A percentile compares a stretch with the other conserved stretches of the same genome.
phyloP scores from a whole-genome alignment of 2,113 vertebrate species.

The Ailurus styani region DNA sequence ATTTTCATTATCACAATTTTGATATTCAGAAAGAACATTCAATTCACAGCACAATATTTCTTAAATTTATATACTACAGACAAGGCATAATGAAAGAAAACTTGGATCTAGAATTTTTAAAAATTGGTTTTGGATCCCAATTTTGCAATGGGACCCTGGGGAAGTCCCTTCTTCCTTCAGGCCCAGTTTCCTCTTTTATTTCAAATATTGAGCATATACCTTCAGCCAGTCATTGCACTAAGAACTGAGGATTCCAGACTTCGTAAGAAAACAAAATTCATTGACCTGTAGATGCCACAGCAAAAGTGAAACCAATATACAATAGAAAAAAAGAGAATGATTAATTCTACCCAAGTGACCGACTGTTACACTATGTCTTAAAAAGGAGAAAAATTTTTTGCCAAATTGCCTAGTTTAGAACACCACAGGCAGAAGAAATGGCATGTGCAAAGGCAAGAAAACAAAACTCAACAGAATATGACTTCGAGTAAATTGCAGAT shows the following conservation, averaged over 20 bases:
- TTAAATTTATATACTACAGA: neutral
- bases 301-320: neutral
- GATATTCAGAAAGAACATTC: neutral
- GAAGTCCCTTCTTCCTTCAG: neutral
- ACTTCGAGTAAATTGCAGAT: neutral
- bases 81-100: neutral
- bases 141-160: neutral
- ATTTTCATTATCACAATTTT: neutral
- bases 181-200: conserved; percentile 25
- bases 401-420: neutral
- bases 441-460: neutral
- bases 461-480: neutral
- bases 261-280: neutral
- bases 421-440: neutral
- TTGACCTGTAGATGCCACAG: neutral
- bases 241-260: neutral
- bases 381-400: neutral
- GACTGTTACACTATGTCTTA: neutral
- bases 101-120: neutral
- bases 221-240: neutral
- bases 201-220: neutral
- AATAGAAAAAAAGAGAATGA: neutral
- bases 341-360: neutral
- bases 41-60: neutral
- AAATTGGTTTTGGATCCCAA: neutral